Evolutionary conservation across 1,140 invertebrate species (phyloP), one percentile per base, ranked within the genome.

Genomic region (Cydia strobilella): DNA sequence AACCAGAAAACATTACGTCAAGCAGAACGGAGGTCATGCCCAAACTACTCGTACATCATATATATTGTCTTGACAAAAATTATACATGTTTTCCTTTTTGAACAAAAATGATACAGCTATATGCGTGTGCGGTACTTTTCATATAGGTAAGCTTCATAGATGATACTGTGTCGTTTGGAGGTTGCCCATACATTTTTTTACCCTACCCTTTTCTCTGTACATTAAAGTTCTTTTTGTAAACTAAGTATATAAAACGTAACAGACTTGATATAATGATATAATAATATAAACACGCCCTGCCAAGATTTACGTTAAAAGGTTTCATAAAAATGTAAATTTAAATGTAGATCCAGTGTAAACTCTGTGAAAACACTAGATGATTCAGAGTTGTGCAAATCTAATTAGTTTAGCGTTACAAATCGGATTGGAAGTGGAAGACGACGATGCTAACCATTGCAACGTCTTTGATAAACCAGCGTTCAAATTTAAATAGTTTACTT

Each of bases 361-460:
- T 59, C 54, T 59, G 51, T 54, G 54, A 59, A 59, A 59, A 23
- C 27, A 69, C 27, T 35, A 15, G 62, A 65, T 15, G 59, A 63
- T 7, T 63, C 59, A 20, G 59, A 63, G n/a, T 63, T 63, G 25
- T 31, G 63, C 27, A 35, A 69, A 69, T 69, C 31, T 69, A 31
- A 69, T 69, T 69, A 69, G 65, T 39, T 15, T 66, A 9, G n/a
- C 15, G 65, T 69, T 42, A 18, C 31, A 42, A 69, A 69, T 69
- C 65, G 35, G 65, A 31, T 69, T 69, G 42, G 31, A 15, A 69
- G 27, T n/a, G n/a, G n/a, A n/a, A n/a, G n/a, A n/a, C n/a, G n/a
- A 3, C 15, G 65, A 18, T 25, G 20, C 25, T 13, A 63, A 63
- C 31, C 27, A 10, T 31, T 5, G 27, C 25, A 20, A 23, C 54